These are phyloP conservation scores for Hyaena hyaena DNA, from an alignment of 2,113 vertebrate genomes.

Conservation along the genomic window DNA sequence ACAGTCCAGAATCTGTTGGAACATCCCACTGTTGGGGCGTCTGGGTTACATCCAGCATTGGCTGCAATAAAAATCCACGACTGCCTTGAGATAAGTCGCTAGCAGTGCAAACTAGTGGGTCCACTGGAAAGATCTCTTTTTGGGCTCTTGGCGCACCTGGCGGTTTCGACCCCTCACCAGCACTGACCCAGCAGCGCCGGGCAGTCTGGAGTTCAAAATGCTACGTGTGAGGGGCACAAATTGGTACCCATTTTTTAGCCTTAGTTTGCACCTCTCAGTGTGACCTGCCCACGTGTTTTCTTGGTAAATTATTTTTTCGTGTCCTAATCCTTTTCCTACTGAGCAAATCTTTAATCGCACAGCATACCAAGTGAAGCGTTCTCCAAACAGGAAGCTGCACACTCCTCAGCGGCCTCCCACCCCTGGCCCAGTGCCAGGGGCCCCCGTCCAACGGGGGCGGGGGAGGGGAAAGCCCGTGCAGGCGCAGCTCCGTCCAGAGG, in stretches of 20 bases:
- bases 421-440: accelerated
- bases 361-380: accelerated
- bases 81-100: background rate
- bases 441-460: accelerated
- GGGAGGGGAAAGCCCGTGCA: accelerated
- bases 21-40: accelerated
- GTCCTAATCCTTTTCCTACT: accelerated
- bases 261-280: background rate
- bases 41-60: accelerated
- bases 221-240: accelerated
- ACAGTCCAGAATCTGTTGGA: accelerated
- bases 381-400: background rate
- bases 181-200: accelerated
- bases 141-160: background rate
- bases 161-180: accelerated
- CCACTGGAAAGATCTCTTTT: accelerated
- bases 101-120: accelerated
- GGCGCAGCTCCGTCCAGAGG: accelerated
- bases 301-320: accelerated
- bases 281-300: accelerated
- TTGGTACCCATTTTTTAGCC: accelerated
- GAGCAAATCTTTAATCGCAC: accelerated
- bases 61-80: accelerated
- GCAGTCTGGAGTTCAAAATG: accelerated
- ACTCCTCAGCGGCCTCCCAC: accelerated